Evolutionary conservation across 2,113 vertebrate genomes (phyloP).

Genomic region (human (Homo sapiens)): GRCh38 chr5:125608001-125608500

Average conservation of each 20-base stretch:
- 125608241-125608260: neutral
- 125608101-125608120: neutral
- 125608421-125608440: neutral
- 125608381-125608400: neutral
- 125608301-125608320: neutral
- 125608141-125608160: neutral
- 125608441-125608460: neutral
- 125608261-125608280: neutral
- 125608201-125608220: neutral
- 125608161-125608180: neutral
- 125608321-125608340: neutral
- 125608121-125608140: neutral
- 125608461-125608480: neutral
- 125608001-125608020: neutral
- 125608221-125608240: neutral
- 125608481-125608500: neutral
- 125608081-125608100: neutral
- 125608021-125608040: neutral
- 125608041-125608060: neutral
- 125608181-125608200: neutral
- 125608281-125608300: neutral
- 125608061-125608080: neutral
- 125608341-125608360: conserved; percentile 1
- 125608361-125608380: neutral
- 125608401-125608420: neutral